These are phyloP conservation scores for Ciona savignyi DNA, from an alignment of 23 tunicate genomes.

Conservation along the genomic window DNA sequence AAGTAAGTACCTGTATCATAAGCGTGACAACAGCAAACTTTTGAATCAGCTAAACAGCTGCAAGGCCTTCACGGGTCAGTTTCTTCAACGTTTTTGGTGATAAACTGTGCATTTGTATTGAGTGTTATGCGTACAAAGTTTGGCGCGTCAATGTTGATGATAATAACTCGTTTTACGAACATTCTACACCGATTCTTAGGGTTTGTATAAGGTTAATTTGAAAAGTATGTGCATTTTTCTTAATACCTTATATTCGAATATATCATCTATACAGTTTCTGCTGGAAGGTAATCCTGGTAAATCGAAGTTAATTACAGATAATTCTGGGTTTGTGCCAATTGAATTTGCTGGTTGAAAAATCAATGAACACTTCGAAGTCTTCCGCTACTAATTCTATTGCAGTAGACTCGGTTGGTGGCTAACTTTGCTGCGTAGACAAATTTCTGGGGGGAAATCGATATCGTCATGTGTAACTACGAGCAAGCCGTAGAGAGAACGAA, in stretches of 20 bases:
- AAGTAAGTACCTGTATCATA: neutral
- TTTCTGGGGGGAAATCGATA: neutral
- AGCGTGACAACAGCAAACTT: neutral
- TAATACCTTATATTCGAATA: too few species aligned
- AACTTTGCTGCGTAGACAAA: neutral
- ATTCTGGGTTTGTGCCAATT: neutral
- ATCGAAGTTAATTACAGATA: neutral
- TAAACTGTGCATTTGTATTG: too few species aligned
- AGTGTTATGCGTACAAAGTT: too few species aligned
- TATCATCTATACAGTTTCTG: too few species aligned
- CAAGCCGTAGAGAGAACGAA: neutral
- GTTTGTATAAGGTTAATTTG: too few species aligned
- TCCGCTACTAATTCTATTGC: neutral
- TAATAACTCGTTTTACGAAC: too few species aligned
- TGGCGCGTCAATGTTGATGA: too few species aligned
- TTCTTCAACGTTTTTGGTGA: too few species aligned
- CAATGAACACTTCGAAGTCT: neutral
- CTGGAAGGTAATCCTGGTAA: neutral
- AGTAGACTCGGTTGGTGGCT: neutral
- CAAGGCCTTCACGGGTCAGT: neutral
- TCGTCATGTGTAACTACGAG: neutral
- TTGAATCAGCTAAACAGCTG: neutral
- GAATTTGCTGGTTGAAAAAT: neutral
- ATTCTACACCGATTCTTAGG: too few species aligned
- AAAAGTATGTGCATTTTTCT: too few species aligned